These are phyloP conservation scores for Phenganax subtilis DNA, from an alignment of 92 coral and sea anemone species.

Conservation along the genomic window DNA sequence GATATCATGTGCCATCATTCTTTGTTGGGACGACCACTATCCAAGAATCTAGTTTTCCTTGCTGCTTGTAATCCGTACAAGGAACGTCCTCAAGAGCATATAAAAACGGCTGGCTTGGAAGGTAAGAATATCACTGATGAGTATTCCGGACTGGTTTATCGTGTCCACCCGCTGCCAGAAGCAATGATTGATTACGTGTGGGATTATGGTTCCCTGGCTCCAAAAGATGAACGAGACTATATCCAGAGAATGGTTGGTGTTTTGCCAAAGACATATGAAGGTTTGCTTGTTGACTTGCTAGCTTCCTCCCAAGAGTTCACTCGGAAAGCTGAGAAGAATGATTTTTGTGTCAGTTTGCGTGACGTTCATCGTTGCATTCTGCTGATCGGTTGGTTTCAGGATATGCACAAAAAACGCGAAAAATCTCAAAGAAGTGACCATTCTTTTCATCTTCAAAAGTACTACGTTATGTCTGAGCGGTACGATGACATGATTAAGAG, in stretches of 20 bases:
- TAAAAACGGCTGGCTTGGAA: conserved; percentile 83
- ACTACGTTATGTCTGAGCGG: conserved; percentile 36
- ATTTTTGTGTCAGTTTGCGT: conserved; percentile 82
- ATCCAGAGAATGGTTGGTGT: conserved; percentile 82
- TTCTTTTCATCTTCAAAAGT: conserved; percentile 20
- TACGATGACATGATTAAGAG: conserved; percentile 34
- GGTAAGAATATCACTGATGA: conserved; percentile 83
- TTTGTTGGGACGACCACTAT: conserved; percentile 62
- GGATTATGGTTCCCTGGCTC: conserved; percentile 86
- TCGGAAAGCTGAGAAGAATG: conserved; percentile 59
- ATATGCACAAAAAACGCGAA: conserved; percentile 43
- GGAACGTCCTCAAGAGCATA: conserved; percentile 67
- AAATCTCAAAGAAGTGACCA: conserved; percentile 13
- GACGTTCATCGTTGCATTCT: conserved; percentile 75
- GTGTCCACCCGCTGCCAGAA: conserved; percentile 96
- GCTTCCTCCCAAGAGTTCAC: conserved; percentile 71
- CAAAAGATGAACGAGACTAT: conserved; percentile 69
- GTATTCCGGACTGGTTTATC: conserved; percentile 80
- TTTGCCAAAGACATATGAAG: conserved; percentile 37
- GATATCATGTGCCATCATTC: conserved; percentile 82
- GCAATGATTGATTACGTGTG: conserved; percentile 99
- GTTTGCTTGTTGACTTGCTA: conserved; percentile 59
- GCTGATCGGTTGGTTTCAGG: conserved; percentile 69
- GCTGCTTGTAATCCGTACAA: conserved; percentile 99
- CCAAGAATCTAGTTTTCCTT: conserved; percentile 67